Evolutionary conservation across 2,797 vertebrate species (phyloP).

Genomic region (Otolemur crassicaudatus): DNA sequence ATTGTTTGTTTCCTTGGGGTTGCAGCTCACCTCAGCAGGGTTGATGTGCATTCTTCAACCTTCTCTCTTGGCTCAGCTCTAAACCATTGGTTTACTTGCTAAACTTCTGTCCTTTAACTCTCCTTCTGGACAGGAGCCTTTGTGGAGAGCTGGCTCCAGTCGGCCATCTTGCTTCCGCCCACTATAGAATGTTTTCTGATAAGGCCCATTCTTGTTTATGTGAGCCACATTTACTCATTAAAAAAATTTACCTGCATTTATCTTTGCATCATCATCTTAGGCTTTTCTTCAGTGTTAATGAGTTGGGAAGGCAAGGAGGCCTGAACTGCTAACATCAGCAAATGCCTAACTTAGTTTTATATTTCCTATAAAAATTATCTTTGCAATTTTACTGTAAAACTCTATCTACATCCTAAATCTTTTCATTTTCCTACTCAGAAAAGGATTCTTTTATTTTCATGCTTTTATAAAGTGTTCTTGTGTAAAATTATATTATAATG

Average conservation of each 20-base stretch:
- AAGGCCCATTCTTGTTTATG: not conserved
- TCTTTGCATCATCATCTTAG: not conserved
- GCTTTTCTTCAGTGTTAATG: not conserved
- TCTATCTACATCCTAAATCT: not conserved
- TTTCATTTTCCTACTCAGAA: not conserved
- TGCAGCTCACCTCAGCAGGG: no score
- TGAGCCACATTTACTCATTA: not conserved
- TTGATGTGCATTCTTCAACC: no score
- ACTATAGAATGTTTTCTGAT: not conserved
- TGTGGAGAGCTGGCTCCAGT: no score
- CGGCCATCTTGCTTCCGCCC: no score
- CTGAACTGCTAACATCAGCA: not conserved
- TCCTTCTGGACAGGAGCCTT: no score
- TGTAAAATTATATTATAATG: not conserved
- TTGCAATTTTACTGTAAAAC: not conserved
- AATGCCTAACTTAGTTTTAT: constrained; percentile 3
- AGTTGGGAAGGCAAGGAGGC: not conserved
- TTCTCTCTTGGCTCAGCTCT: no score
- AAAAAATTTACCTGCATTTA: not conserved
- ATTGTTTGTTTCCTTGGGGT: no score
- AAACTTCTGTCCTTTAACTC: no score
- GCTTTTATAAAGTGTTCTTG: not conserved
- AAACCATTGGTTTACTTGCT: no score
- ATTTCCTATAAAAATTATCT: not conserved
- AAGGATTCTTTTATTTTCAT: not conserved